These are phyloP conservation scores for Chloropsis cyanopogon DNA, from an alignment of 2,113 vertebrate genomes.

Conservation along the genomic window DNA sequence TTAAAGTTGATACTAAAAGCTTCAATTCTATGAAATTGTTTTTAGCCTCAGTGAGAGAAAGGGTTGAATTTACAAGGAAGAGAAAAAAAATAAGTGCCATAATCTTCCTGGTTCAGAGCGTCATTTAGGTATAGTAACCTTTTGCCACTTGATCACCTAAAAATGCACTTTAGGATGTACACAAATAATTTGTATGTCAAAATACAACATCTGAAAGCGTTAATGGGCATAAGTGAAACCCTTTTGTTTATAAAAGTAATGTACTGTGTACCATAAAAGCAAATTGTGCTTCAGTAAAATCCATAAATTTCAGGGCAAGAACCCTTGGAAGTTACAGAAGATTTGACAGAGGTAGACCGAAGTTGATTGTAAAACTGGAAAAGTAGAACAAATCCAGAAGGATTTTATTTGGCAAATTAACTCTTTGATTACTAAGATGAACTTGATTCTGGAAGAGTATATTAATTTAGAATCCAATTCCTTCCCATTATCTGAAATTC, in stretches of 20 bases:
- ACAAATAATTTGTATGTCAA: conserved; percentile 14
- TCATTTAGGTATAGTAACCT: not conserved
- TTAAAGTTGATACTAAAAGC: conserved; percentile 57
- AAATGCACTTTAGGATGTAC: not conserved
- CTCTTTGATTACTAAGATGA: not conserved
- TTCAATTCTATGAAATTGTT: conserved; percentile 25
- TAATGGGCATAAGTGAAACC: not conserved
- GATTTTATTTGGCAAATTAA: not conserved
- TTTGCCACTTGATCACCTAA: not conserved
- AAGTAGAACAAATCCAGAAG: not conserved
- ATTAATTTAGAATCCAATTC: not conserved
- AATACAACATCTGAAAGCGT: not conserved
- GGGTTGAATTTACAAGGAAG: not conserved
- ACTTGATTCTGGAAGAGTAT: not conserved
- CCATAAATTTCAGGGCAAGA: not conserved
- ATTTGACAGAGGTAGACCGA: not conserved
- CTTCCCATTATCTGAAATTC: not conserved
- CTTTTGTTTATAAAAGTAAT: conserved; percentile 36
- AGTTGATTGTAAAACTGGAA: not conserved
- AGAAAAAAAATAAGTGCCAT: not conserved
- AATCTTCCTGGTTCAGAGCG: conserved; percentile 15
- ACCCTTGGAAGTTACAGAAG: not conserved
- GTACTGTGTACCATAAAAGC: not conserved
- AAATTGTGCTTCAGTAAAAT: not conserved
- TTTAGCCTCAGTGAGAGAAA: conserved; percentile 7